Base-by-base conservation (phyloP, 1,140 invertebrate genomes). In the Pseudomyrmex pallidus region DNA sequence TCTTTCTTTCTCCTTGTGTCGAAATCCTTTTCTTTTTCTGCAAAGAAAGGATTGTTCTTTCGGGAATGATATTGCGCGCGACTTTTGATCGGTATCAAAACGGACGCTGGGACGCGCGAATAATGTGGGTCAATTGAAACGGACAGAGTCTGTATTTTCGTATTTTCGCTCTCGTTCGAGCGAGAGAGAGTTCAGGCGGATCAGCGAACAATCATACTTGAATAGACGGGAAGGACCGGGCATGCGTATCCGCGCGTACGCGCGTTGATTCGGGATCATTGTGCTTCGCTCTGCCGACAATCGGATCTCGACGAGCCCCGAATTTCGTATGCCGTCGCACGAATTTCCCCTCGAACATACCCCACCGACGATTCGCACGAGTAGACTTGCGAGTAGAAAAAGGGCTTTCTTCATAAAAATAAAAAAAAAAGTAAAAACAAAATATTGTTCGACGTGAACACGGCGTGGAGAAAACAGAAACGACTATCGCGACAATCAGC, bases 201-300 rank as follows among this genome's bases (percentile, higher is more conserved):
- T 68, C 50, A 72, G 48, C 57, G 48, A 50, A 50, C 73, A 72
- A 82, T 82, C 70, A 74, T 67, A 56, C 77, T 83, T 59, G 56
- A 86, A 77, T 85, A 54, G 56, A 8, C 78, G 74, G 62, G 57
- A 73, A 64, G 35, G 44, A 20, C 12, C 4, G n/a, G 17, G 56
- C 44, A 25, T 78, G 85, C 59, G 48, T 83, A 74, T 73, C n/a
- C 22, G 56, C 85, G 57, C 83, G 70, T 63, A 15, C 22, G 13
- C 20, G 50, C 61, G 70, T 64, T 67, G 85, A 87, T 87, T 87
- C 62, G 63, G 25, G 72, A 83, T 87, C 72, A 61, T 72, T 83
- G 70, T 61, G 25, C 25, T 10, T 15, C 15, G 70, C 67, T 10
- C 15, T 8, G 44, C 50, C 84, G 76, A 9, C 44, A 15, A 20